Base-by-base conservation (phyloP, 2,797 vertebrate genomes). In the Danio aesculapii region DNA sequence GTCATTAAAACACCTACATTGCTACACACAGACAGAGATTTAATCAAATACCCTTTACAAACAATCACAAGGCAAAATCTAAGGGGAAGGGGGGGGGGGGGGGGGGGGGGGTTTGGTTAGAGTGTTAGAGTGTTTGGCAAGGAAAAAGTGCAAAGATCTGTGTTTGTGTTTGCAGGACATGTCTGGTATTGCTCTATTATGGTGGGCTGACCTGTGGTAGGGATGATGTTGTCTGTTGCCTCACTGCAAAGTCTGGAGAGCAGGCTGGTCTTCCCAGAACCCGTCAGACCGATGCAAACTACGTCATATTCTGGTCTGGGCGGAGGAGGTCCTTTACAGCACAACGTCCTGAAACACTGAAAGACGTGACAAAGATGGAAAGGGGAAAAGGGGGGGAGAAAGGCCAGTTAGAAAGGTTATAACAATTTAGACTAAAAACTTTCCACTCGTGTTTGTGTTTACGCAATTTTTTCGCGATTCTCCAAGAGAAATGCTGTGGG, bases 341-440 rank as follows among this genome's bases (percentile, higher is more conserved):
- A 96, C 89, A 96, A 91, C 8, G 94, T 94, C 93, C 95, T 91
- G 84, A 96, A 96, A 95, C 96, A 96, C 96, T 96, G 91, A 53
- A 19, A 68, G 58, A 68, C 6, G 11, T 47, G 21, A 64, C 21
- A 63, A 57, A 57, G 69, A 30, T 17, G 21, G 61, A n/a, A 72
- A 21, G 53, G 41, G 55, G 50, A 64, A 14, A 59, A 12, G 21
- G 17, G 46, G 16, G 71, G 50, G 68, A 12, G 43, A 62, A 12
- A 72, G 30, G 30, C 13, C 62, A 46, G 52, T 58, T 43, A 74
- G 21, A 59, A 17, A 77, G 52, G 5, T 49, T 63, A 66, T 16
- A 21, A 66, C 12, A 16, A 72, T 72, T 53, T 70, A 55, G n/a
- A 63, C 6, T 17, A 10, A 55, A 53, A 41, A n/a, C 21, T n/a